A percentile compares a stretch with the other conserved stretches of the same genome.
Evolutionary conservation across 2,888 invertebrate species (phyloP).

Genomic region (Eudasyphora cyanicolor): DNA sequence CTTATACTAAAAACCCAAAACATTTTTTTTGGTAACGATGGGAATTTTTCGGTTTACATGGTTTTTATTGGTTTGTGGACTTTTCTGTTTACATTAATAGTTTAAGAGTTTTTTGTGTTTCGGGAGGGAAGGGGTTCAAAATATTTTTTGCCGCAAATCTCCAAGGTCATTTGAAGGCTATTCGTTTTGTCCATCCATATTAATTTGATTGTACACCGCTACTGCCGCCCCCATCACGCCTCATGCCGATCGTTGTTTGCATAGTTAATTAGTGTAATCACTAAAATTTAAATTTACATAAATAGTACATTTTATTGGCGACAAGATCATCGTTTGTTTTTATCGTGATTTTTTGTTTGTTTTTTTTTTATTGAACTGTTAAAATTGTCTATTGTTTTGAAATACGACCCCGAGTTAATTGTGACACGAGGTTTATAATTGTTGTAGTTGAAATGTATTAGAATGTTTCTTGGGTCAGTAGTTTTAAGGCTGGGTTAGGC

Average conservation of each 20-base stretch:
- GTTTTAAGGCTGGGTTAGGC: too few relatives aligned
- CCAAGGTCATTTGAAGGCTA: slow-evolving; percentile 59
- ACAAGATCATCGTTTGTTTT: background rate
- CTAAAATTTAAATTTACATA: slow-evolving; percentile 24
- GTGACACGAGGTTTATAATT: background rate
- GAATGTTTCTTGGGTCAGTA: background rate
- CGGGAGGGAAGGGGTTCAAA: too few relatives aligned
- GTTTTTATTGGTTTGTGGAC: slow-evolving; percentile 2
- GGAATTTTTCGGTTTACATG: background rate
- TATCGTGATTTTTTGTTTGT: background rate
- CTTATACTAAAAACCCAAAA: background rate
- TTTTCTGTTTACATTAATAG: slow-evolving; percentile 42
- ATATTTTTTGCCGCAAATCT: slow-evolving; percentile 6
- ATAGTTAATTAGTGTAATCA: slow-evolving; percentile 55
- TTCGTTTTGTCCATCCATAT: slow-evolving; percentile 15
- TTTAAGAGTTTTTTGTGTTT: slow-evolving; percentile 33
- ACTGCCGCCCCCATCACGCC: slow-evolving; percentile 18
- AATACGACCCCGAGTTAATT: background rate
- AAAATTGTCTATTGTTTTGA: slow-evolving; percentile 7
- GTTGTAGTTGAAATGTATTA: background rate
- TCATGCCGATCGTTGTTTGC: slow-evolving; percentile 45
- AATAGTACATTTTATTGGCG: background rate
- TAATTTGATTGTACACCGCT: background rate
- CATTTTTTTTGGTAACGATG: background rate
- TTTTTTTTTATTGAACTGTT: slow-evolving; percentile 1